A percentile compares a stretch with the other conserved stretches of the same genome.
Evolutionary conservation across 2,797 vertebrate species (phyloP).

Genomic region (Champsocephalus gunnari): DNA sequence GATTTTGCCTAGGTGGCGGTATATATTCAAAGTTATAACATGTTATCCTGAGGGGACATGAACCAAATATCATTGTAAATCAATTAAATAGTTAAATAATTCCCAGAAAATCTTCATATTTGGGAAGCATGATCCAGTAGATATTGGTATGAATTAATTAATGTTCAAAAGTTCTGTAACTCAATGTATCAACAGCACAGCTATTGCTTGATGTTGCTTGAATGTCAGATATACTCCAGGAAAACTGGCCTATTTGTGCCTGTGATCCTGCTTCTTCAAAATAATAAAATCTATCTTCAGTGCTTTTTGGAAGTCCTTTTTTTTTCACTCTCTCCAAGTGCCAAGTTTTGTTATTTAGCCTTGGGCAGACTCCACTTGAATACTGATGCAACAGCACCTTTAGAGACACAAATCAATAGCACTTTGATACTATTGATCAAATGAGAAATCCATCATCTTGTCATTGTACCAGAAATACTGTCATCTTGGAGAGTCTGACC

Average conservation of each 20-base stretch:
- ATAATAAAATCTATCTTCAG: conserved; percentile 10
- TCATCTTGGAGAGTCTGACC: background rate
- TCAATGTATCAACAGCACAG: no score
- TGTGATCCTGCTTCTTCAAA: conserved; percentile 21
- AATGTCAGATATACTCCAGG: background rate
- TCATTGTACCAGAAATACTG: conserved; percentile 23
- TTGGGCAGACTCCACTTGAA: conserved; percentile 18
- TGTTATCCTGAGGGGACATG: background rate
- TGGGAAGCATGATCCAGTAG: no score
- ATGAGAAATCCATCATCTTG: conserved; percentile 13
- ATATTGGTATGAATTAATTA: no score
- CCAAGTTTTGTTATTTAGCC: conserved; percentile 32
- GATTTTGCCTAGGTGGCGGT: no score
- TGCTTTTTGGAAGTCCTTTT: conserved; percentile 12
- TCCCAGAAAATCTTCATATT: no score
- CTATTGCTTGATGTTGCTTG: background rate
- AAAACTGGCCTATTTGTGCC: background rate
- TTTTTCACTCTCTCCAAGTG: conserved; percentile 13
- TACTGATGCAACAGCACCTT: conserved; percentile 26
- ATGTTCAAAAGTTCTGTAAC: no score
- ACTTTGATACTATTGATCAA: conserved; percentile 21
- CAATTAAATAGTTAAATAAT: no score
- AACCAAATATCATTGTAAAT: no score
- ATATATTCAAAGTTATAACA: background rate
- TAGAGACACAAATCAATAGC: background rate